Percentiles rank a stretch among this genome's conserved stretches.
phyloP scores from a whole-genome alignment of 1,140 invertebrate species.

The Steinernema khuongi region DNA sequence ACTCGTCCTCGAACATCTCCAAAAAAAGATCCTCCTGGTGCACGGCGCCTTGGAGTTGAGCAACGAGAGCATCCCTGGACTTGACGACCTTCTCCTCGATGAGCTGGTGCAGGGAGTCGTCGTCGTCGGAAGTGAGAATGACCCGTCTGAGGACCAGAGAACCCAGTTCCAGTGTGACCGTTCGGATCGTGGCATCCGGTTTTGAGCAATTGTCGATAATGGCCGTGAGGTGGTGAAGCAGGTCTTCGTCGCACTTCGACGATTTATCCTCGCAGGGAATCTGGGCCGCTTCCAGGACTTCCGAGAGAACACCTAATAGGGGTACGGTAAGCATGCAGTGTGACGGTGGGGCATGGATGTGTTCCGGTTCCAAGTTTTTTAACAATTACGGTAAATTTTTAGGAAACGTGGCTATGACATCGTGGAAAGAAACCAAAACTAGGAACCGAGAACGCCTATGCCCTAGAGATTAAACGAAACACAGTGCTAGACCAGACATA shows the following conservation, averaged over 20 bases:
- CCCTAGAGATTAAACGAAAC: too few species aligned
- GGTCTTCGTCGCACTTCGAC: conserved; percentile 39
- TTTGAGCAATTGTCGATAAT: conserved; percentile 43
- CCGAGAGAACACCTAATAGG: conserved; percentile 39
- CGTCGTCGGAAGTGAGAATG: conserved; percentile 61
- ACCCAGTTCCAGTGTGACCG: conserved; percentile 83
- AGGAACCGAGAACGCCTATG: too few species aligned
- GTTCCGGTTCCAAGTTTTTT: too few species aligned
- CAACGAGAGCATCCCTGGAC: conserved; percentile 55
- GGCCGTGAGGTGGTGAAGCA: conserved; percentile 27
- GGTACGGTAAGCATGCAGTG: too few species aligned
- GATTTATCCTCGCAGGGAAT: conserved; percentile 42
- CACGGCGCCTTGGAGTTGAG: conserved; percentile 77
- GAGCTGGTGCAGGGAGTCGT: conserved; percentile 64
- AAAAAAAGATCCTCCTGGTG: conserved; percentile 98
- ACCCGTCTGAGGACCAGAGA: conserved; percentile 70
- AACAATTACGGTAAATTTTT: too few species aligned
- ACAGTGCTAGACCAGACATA: too few species aligned
- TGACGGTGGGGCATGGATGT: too few species aligned
- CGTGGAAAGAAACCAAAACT: conserved; percentile 17
- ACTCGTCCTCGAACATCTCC: conserved; percentile 98
- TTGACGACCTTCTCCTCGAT: conserved; percentile 61
- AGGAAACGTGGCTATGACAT: conserved; percentile 20
- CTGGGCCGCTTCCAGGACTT: conserved; percentile 44
- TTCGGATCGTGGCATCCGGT: conserved; percentile 70